Conservation (phyloP, 2,113 vertebrate genomes). For the Megalops atlanticus region DNA sequence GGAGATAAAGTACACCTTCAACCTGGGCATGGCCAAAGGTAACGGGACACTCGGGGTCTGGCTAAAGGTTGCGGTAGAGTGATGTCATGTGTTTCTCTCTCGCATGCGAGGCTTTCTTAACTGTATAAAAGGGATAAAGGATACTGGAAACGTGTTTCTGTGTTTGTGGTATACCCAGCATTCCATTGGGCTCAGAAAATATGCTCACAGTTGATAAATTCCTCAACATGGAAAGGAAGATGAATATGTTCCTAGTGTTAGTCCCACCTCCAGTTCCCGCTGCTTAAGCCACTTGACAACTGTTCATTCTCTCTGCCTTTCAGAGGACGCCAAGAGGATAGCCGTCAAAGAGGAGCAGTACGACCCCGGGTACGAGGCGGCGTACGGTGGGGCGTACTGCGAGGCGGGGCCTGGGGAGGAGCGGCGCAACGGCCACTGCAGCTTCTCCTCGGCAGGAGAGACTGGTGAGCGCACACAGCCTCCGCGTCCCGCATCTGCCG, state of each 20-base stretch:
- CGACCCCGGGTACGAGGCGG: conserved; percentile 92
- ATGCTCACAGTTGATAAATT: not conserved
- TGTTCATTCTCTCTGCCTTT: conserved; percentile 31
- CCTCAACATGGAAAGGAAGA: not conserved
- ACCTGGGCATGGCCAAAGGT: conserved; percentile 93
- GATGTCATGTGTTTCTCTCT: too few species aligned
- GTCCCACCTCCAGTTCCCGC: too few species aligned
- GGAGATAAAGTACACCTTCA: conserved; percentile 86
- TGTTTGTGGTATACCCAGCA: too few species aligned
- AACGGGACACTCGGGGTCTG: conserved; percentile 4
- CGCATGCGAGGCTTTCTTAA: too few species aligned
- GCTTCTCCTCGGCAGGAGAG: conserved; percentile 69
- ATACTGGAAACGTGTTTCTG: too few species aligned
- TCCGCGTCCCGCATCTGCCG: not conserved
- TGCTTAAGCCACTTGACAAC: too few species aligned
- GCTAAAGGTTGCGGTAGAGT: not conserved
- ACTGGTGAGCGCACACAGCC: conserved; percentile 66
- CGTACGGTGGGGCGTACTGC: conserved; percentile 70
- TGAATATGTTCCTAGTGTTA: not conserved
- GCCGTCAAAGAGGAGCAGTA: conserved; percentile 94
- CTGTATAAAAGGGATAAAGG: not conserved
- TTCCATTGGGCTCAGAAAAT: not conserved
- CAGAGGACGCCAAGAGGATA: conserved; percentile 94
- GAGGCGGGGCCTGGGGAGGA: conserved; percentile 35
- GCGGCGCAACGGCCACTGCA: conserved; percentile 68